A percentile compares a stretch with the other conserved stretches of the same genome.
phyloP scores from a whole-genome alignment of 2,888 invertebrate genomes.

The Lasioglossum marginatum region DNA sequence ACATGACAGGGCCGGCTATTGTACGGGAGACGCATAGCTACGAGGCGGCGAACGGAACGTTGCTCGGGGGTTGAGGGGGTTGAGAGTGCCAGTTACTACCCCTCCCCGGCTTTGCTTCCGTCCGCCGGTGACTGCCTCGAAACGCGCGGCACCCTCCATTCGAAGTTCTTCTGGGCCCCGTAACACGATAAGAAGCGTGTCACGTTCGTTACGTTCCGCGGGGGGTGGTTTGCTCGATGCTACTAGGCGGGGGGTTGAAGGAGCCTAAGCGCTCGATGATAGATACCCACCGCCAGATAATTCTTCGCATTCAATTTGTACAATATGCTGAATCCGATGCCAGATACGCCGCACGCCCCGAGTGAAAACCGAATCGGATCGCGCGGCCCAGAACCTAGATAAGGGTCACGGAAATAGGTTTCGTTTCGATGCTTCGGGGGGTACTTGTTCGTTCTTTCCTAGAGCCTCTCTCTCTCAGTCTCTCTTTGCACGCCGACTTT shows the following conservation, averaged over 20 bases:
- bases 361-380: conserved; percentile 27
- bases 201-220: conserved; percentile 81
- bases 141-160: conserved; percentile 20
- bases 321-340: conserved; percentile 66
- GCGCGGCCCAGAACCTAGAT: conserved; percentile 18
- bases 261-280: conserved; percentile 81
- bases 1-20: conserved; percentile 82
- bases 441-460: neutral
- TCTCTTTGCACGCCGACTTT: neutral
- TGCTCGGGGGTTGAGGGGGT: conserved; percentile 45
- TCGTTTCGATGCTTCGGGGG: neutral
- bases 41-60: conserved; percentile 63
- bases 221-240: neutral
- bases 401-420: conserved; percentile 34
- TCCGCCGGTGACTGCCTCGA: conserved; percentile 21
- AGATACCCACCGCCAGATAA: conserved; percentile 74
- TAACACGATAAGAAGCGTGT: conserved; percentile 84
- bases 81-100: conserved; percentile 55
- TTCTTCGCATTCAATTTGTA: conserved; percentile 80
- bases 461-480: neutral
- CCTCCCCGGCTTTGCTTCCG: conserved; percentile 40
- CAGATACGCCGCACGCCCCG: conserved; percentile 26
- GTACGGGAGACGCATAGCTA: conserved; percentile 79
- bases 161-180: conserved; percentile 59
- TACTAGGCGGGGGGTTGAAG: conserved; percentile 41